phyloP scores from a whole-genome alignment of 2,888 invertebrate genomes.

The Lasioglossum villosulum region DNA sequence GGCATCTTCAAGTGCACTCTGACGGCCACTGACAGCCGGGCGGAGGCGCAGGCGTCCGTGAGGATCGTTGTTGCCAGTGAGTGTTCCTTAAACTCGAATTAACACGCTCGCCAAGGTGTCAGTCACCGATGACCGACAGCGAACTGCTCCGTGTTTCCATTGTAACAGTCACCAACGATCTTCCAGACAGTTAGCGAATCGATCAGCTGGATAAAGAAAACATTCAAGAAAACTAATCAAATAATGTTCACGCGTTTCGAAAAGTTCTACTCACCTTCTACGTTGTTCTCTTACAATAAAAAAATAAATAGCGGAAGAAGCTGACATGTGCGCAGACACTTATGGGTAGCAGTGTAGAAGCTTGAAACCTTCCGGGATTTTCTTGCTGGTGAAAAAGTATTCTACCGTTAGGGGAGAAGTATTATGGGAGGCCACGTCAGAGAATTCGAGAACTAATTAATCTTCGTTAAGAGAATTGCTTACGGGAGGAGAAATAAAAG shows the following conservation, averaged over 20 bases:
- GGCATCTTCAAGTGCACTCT: conserved; percentile 90
- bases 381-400: conserved; percentile 36
- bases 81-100: conserved; percentile 73
- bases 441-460: conserved; percentile 67
- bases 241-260: no score
- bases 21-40: conserved; percentile 86
- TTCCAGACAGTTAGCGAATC: background rate
- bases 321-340: background rate
- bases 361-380: conserved; percentile 37
- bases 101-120: background rate
- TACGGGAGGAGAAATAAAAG: conserved; percentile 49
- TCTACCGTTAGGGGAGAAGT: conserved; percentile 21
- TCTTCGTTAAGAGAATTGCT: conserved; percentile 70
- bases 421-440: conserved; percentile 11
- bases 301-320: background rate
- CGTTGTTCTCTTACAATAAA: background rate
- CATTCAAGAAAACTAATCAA: background rate
- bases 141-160: background rate
- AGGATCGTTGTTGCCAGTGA: conserved; percentile 90
- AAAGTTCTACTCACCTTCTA: no score
- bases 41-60: conserved; percentile 87
- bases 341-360: background rate
- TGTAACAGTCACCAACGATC: background rate
- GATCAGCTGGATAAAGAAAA: background rate
- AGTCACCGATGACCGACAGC: background rate